phyloP scores from a whole-genome alignment of 2,797 vertebrate species.

The Enteromius paludinosus region DNA sequence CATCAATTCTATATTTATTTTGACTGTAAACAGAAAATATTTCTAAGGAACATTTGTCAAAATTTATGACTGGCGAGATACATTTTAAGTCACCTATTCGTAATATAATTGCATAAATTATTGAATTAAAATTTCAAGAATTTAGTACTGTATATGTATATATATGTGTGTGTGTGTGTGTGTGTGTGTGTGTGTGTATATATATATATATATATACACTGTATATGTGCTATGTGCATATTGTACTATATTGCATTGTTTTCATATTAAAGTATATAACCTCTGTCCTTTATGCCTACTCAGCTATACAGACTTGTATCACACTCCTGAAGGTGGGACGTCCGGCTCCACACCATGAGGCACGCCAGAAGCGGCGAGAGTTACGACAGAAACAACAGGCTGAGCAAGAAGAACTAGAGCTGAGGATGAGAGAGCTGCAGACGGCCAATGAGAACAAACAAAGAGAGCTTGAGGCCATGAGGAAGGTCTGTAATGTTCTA shows the following conservation, averaged over 20 bases:
- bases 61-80: background rate
- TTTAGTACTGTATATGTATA: background rate
- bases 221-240: too few relatives aligned
- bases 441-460: conserved; percentile 91
- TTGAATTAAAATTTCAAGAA: background rate
- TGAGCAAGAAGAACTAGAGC: conserved; percentile 90
- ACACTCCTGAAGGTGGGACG: conserved; percentile 82
- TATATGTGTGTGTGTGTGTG: too few relatives aligned
- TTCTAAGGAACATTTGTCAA: background rate
- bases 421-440: conserved; percentile 92
- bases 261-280: background rate
- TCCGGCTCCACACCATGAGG: conserved; percentile 88
- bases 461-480: conserved; percentile 89
- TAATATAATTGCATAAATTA: background rate
- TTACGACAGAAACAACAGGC: conserved; percentile 85
- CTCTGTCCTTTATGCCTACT: background rate
- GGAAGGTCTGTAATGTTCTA: conserved; percentile 79
- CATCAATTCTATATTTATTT: background rate
- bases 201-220: background rate
- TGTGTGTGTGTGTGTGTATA: too few relatives aligned
- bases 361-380: conserved; percentile 86
- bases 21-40: too few relatives aligned
- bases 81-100: background rate
- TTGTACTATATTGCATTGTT: background rate
- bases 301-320: conserved; percentile 90